A percentile compares a stretch with the other conserved stretches of the same genome.
Conservation (phyloP, 2,888 invertebrate species). For the Smittia sp. region DNA sequence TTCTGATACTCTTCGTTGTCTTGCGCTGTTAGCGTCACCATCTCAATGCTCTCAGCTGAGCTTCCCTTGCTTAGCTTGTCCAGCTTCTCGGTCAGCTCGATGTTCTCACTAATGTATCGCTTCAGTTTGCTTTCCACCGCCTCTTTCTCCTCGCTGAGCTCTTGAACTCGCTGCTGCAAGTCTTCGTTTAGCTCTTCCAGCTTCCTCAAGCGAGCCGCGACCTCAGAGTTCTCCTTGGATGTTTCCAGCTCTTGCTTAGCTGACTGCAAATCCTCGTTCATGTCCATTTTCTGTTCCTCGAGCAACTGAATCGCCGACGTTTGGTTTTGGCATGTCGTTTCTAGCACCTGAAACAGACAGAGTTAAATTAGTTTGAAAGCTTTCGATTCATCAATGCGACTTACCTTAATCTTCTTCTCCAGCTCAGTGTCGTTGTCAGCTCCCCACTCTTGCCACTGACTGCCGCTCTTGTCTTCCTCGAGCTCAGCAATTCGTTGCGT, state of each 20-base stretch:
- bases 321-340: slow-evolving; percentile 48
- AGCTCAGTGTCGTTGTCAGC: slow-evolving; percentile 56
- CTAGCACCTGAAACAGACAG: slow-evolving; percentile 44
- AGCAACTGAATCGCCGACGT: slow-evolving; percentile 49
- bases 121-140: slow-evolving; percentile 62
- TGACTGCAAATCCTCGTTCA: slow-evolving; percentile 71
- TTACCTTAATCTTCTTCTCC: slow-evolving; percentile 47
- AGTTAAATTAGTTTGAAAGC: not conserved
- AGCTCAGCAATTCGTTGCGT: slow-evolving; percentile 77
- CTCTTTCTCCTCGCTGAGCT: slow-evolving; percentile 60
- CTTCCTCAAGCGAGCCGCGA: slow-evolving; percentile 56
- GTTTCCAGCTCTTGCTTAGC: slow-evolving; percentile 60
- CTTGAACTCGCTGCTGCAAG: slow-evolving; percentile 58
- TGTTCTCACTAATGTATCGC: slow-evolving; percentile 69
- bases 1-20: slow-evolving; percentile 69
- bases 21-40: slow-evolving; percentile 67
- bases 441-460: slow-evolving; percentile 79
- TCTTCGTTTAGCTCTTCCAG: slow-evolving; percentile 58
- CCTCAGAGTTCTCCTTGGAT: slow-evolving; percentile 55
- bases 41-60: slow-evolving; percentile 73
- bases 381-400: not conserved
- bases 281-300: slow-evolving; percentile 67
- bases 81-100: slow-evolving; percentile 68
- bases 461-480: slow-evolving; percentile 88
- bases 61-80: slow-evolving; percentile 69